Base-by-base conservation (phyloP, 2,888 invertebrate species). In the Sesia bembeciformis region DNA sequence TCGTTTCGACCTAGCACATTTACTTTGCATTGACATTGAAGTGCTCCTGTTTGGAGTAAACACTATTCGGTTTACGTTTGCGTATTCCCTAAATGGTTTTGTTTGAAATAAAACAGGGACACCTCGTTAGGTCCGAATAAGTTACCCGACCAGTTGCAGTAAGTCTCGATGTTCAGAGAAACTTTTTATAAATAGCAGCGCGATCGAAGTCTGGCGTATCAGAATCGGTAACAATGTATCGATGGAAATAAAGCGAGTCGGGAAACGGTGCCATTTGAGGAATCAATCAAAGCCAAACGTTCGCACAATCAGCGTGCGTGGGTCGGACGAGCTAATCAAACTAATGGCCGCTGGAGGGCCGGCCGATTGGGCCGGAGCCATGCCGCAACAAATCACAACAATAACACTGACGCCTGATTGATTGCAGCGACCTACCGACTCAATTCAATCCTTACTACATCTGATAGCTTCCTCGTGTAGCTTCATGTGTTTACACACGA, bases 251-350 rank as follows among this genome's bases (percentile, higher is more conserved):
- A 72, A 72, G 65, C 64, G 64, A 65, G 68, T 65, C 64, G 60
- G 62, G 68, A 71, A 74, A 71, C 68, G 69, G 68, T 74, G 71
- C 75, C 76, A 76, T 80, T 82, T 79, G 75, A 80, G 76, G 74
- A 80, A 87, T 87, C 84, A 84, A 87, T 87, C 86, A 84, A 78
- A 81, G 80, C 72, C 73, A 70, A 78, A 66, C 73, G 76, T 74
- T 81, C 76, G 74, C 76, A 81, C 84, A 83, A 83, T 83, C 82
- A 76, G 70, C 76, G 74, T 75, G 74, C 81, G 81, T 82, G 81
- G 76, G 73, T 71, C 72, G 78, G 77, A 79, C 81, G 79, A 83
- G 85, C 84, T 85, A 85, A 86, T 84, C 84, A 84, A 80, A 79
- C 80, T 83, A 86, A 87, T 86, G 59, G 79, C 64, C 62, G 69